Percentiles rank a stretch among this genome's conserved stretches.
Evolutionary conservation across 1,140 invertebrate genomes (phyloP).

Genomic region (Drosophila pseudoananassae): DNA sequence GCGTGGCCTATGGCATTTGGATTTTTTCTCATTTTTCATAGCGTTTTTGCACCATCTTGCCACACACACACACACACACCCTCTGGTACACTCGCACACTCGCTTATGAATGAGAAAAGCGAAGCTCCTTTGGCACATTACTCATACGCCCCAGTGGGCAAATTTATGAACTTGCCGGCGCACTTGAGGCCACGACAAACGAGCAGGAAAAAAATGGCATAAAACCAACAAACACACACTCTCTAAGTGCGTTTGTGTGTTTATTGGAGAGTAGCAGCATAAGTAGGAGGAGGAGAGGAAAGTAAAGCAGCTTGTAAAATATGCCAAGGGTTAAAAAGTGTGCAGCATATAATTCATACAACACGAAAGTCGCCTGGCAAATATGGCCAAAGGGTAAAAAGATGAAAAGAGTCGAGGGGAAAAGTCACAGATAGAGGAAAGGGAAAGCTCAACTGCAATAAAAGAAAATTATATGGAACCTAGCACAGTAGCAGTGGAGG

Average conservation of each 20-base stretch:
- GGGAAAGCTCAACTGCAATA: constrained; percentile 52
- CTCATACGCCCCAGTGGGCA: constrained; percentile 81
- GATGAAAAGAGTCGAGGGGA: constrained; percentile 11
- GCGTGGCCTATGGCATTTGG: constrained; percentile 59
- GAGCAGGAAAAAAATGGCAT: constrained; percentile 33
- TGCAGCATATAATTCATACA: constrained; percentile 75
- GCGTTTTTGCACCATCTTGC: constrained; percentile 25
- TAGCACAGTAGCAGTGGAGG: neutral
- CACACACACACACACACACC: constrained; percentile 19
- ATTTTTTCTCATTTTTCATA: constrained; percentile 42
- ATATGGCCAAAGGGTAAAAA: constrained; percentile 39
- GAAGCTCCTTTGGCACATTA: constrained; percentile 72
- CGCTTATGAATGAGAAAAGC: constrained; percentile 10
- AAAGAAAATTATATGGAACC: constrained; percentile 22
- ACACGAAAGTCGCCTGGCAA: constrained; percentile 60
- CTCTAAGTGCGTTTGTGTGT: constrained; percentile 76
- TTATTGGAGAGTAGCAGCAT: constrained; percentile 58
- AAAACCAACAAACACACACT: constrained; percentile 40
- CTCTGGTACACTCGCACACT: constrained; percentile 11
- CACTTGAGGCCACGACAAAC: constrained; percentile 74
- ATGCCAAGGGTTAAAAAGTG: constrained; percentile 80
- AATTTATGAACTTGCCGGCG: constrained; percentile 77
- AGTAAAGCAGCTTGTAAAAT: constrained; percentile 80
- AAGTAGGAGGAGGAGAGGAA: constrained; percentile 48
- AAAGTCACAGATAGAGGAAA: neutral